Conservation (phyloP, 1,140 invertebrate genomes). For the Drosophila nigromelanica region DNA sequence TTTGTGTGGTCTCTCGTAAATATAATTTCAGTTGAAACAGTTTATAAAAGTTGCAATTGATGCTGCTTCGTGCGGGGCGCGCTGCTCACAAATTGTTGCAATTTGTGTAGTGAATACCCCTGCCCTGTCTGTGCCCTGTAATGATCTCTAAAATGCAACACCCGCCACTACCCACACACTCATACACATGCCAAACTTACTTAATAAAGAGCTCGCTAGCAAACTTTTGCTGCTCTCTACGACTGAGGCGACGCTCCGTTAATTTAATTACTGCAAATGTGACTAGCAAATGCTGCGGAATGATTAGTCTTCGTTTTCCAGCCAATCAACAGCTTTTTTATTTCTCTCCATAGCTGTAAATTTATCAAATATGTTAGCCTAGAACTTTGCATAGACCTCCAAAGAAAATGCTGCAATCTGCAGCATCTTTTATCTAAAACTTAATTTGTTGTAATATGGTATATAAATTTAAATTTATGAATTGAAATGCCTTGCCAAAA, state of each 20-base stretch:
- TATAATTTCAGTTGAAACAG: constrained; percentile 74
- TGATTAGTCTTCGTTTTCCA: too few relatives aligned
- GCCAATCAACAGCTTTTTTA: neutral
- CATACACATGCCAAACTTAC: neutral
- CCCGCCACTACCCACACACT: neutral
- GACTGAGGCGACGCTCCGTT: neutral
- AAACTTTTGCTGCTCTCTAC: neutral
- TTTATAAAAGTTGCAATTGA: constrained; percentile 75
- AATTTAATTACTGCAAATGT: too few relatives aligned
- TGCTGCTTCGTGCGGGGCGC: constrained; percentile 22
- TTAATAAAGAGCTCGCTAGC: constrained; percentile 18
- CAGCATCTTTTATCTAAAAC: too few relatives aligned
- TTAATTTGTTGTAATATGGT: too few relatives aligned
- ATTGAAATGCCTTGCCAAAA: too few relatives aligned
- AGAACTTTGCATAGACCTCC: too few relatives aligned
- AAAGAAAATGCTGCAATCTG: too few relatives aligned
- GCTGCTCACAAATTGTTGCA: constrained; percentile 35
- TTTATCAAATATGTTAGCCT: too few relatives aligned
- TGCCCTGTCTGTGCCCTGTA: neutral
- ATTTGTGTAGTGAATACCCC: constrained; percentile 16
- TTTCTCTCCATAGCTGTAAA: neutral
- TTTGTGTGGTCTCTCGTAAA: constrained; percentile 66
- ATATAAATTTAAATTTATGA: too few relatives aligned
- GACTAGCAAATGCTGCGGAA: too few relatives aligned
- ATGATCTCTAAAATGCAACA: constrained; percentile 16